Base-by-base conservation (phyloP, 2,797 vertebrate genomes). In the Chelmon rostratus region DNA sequence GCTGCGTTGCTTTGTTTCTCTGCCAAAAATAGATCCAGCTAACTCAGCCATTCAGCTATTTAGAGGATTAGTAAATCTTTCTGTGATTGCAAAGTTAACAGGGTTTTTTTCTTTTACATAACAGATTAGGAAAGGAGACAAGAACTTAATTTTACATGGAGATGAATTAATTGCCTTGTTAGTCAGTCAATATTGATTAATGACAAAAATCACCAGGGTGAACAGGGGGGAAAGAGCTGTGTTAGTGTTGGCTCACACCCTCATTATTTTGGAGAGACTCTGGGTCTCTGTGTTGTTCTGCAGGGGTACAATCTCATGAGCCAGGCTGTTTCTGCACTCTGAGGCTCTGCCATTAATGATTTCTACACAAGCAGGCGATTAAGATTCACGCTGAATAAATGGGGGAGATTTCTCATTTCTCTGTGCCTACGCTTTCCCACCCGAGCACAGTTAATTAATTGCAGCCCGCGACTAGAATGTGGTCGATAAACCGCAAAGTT, bases 301-400 rank as follows among this genome's bases (percentile, higher is more conserved):
- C 44, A 35, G 65, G 75, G 63, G 35, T 79, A 64, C 21, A 38
- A 47, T 78, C 71, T 75, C 79, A 57, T 52, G 61, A 78, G 61
- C 57, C 44, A 33, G 62, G 2, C 46, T 67, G 69, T 23, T 67
- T 70, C 56, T 31, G 37, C 53, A 54, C 79, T 79, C 52, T n/a
- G 37, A 63, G 59, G 70, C 76, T 68, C 18, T 53, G 25, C 23
- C 64, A 3, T 64, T 79, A 86, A 79, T 66, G 79, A 65, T 70
- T 82, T 78, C 54, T 49, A 78, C 90, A 87, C 77, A 81, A 82
- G 73, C 72, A 70, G 65, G 49, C 70, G 63, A 84, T 83, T 84
- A 83, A 66, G 59, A 84, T 65, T 79, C 73, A 65, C 57, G 59
- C 64, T 77, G 50, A 78, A 86, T 83, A 69, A 73, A 88, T 19